A percentile compares a stretch with the other conserved stretches of the same genome.
Conservation (phyloP, 2,113 vertebrate species). For the Galemys pyrenaicus region DNA sequence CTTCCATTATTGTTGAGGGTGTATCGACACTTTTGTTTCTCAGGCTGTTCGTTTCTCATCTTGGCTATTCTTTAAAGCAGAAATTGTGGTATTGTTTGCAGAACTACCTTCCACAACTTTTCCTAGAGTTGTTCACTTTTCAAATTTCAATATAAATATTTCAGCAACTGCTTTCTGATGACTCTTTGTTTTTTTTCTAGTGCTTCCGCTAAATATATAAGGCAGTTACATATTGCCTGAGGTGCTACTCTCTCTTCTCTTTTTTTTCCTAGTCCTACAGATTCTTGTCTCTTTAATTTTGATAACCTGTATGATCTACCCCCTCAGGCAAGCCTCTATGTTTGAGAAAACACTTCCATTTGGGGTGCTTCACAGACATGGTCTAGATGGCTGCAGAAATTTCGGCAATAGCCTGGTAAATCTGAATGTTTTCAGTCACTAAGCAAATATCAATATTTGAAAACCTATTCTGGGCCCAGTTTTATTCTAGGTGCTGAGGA, state of each 20-base stretch:
- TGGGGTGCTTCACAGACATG: background rate
- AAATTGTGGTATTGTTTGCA: background rate
- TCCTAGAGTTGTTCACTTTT: background rate
- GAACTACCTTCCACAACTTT: background rate
- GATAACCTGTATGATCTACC: background rate
- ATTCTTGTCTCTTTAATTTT: background rate
- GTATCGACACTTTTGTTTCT: background rate
- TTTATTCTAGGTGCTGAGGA: background rate
- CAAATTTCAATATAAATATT: background rate
- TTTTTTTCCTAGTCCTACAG: background rate
- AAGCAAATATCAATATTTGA: background rate
- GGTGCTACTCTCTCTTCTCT: background rate
- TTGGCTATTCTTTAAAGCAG: background rate
- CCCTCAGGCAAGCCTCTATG: background rate
- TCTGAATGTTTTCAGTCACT: background rate
- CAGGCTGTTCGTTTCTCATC: background rate
- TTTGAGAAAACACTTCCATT: background rate
- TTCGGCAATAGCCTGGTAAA: background rate
- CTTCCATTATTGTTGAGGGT: background rate
- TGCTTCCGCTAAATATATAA: slow-evolving; percentile 18
- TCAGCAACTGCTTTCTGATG: background rate
- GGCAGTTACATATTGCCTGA: background rate
- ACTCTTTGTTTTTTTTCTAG: background rate
- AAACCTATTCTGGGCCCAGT: background rate
- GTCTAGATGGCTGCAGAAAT: background rate